Evolutionary conservation across 2,888 invertebrate genomes (phyloP).

Genomic region (Hirtodrosophila trivittata): DNA sequence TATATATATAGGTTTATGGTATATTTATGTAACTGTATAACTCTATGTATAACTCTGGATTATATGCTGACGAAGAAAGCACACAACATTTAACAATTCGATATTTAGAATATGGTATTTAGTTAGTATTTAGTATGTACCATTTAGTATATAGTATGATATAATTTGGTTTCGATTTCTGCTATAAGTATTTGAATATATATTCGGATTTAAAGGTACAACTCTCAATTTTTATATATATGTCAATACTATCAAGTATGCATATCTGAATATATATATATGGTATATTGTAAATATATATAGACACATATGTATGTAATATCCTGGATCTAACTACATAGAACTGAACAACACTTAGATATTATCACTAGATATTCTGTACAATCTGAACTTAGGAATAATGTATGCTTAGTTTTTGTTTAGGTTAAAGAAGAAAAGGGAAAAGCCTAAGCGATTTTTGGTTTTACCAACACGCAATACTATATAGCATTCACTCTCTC

Average conservation of each 20-base stretch:
- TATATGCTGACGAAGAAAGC: slow-evolving; percentile 6
- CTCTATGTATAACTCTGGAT: slow-evolving; percentile 5
- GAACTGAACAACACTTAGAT: neutral
- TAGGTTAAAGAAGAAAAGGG: neutral
- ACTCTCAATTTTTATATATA: slow-evolving; percentile 55
- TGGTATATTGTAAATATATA: slow-evolving; percentile 7
- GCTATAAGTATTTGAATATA: slow-evolving; percentile 25
- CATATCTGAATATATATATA: slow-evolving; percentile 3
- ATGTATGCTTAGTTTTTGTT: too few relatives aligned
- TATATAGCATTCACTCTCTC: too few relatives aligned
- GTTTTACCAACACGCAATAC: slow-evolving; percentile 40
- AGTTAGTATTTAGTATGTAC: neutral
- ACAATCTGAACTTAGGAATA: slow-evolving; percentile 1
- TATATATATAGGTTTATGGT: slow-evolving; percentile 20
- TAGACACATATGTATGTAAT: slow-evolving; percentile 30
- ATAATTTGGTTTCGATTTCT: slow-evolving; percentile 54
- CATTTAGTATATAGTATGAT: slow-evolving; percentile 3
- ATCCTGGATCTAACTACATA: slow-evolving; percentile 34
- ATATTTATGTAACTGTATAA: slow-evolving; percentile 22
- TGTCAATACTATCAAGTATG: slow-evolving; percentile 21
- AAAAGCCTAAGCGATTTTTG: slow-evolving; percentile 27
- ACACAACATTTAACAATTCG: slow-evolving; percentile 49
- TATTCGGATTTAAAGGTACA: slow-evolving; percentile 66
- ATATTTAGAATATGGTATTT: slow-evolving; percentile 12
- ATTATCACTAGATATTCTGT: slow-evolving; percentile 3